phyloP scores from a whole-genome alignment of 2,888 invertebrate species.

The Polymixis lichenea region DNA sequence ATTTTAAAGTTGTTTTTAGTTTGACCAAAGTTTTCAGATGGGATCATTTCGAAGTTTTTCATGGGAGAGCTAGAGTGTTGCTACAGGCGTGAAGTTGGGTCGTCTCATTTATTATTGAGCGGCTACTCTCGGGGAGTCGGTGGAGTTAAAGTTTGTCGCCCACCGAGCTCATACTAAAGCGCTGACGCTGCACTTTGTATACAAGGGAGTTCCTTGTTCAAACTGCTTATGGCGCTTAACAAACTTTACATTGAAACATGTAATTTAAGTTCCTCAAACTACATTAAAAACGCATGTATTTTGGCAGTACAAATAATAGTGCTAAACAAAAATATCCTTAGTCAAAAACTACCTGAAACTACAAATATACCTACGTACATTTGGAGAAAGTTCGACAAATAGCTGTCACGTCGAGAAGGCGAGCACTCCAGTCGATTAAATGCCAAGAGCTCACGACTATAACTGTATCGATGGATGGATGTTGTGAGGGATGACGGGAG shows the following conservation, averaged over 20 bases:
- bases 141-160: slow-evolving; percentile 65
- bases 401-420: slow-evolving; percentile 35
- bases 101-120: slow-evolving; percentile 90
- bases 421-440: slow-evolving; percentile 56
- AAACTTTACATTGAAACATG: slow-evolving; percentile 46
- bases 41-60: slow-evolving; percentile 80
- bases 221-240: slow-evolving; percentile 38
- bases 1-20: slow-evolving; percentile 68
- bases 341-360: slow-evolving; percentile 10
- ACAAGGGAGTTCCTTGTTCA: slow-evolving; percentile 40
- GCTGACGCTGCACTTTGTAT: slow-evolving; percentile 57
- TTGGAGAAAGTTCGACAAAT: slow-evolving; percentile 43
- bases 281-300: not conserved
- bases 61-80: slow-evolving; percentile 82
- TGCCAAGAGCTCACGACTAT: slow-evolving; percentile 36
- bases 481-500: slow-evolving; percentile 22
- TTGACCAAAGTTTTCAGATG: slow-evolving; percentile 67
- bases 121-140: slow-evolving; percentile 81
- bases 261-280: slow-evolving; percentile 23
- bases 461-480: slow-evolving; percentile 44
- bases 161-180: slow-evolving; percentile 49
- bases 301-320: not conserved
- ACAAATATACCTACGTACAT: slow-evolving; percentile 35
- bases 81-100: slow-evolving; percentile 86
- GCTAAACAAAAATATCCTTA: not conserved